Evolutionary conservation across 1,140 invertebrate species (phyloP).

Genomic region (Hormaphis cornu): DNA sequence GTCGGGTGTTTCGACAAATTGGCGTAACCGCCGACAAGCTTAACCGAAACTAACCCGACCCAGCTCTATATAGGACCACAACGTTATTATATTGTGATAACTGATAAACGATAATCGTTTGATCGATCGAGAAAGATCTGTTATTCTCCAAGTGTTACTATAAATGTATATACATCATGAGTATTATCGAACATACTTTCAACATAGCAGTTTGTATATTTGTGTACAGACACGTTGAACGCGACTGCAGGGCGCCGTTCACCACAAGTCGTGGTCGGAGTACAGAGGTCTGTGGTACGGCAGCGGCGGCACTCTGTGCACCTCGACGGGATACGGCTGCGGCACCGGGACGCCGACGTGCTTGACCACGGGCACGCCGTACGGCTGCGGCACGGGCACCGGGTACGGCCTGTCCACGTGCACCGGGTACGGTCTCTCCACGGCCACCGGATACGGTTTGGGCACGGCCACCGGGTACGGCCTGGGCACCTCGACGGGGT

Average conservation of each 20-base stretch:
- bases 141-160: too few relatives aligned
- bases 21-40: too few relatives aligned
- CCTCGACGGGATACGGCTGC: neutral
- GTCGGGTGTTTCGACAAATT: too few relatives aligned
- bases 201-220: too few relatives aligned
- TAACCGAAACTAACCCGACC: too few relatives aligned
- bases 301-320: neutral
- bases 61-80: too few relatives aligned
- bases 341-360: slow-evolving; percentile 27
- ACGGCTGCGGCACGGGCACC: slow-evolving; percentile 33
- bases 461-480: slow-evolving; percentile 38
- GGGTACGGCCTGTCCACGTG: slow-evolving; percentile 36
- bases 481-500: slow-evolving; percentile 36
- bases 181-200: too few relatives aligned
- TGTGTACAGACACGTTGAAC: neutral
- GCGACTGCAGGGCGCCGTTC: neutral
- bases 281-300: neutral
- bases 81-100: too few relatives aligned
- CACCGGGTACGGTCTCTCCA: slow-evolving; percentile 36
- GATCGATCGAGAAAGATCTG: too few relatives aligned
- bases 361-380: slow-evolving; percentile 30
- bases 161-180: too few relatives aligned
- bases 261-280: slow-evolving; percentile 18
- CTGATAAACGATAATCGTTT: too few relatives aligned
- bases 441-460: slow-evolving; percentile 35